Evolutionary conservation across 2,113 vertebrate genomes (phyloP).

Genomic region (Myrmecophaga tridactyla): DNA sequence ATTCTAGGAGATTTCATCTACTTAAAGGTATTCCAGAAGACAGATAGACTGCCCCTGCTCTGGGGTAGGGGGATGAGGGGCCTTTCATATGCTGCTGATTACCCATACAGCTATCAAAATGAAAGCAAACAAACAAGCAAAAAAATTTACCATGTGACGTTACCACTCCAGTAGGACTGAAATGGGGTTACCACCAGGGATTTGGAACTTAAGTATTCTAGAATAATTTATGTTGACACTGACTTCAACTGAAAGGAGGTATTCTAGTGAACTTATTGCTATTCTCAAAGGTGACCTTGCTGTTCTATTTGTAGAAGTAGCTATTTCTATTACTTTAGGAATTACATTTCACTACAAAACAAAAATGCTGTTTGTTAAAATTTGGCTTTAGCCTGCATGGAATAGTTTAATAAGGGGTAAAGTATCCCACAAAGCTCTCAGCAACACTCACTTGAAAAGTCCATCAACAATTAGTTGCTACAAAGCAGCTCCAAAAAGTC

Average conservation of each 20-base stretch:
- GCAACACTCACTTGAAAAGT: background rate
- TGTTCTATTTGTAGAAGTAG: background rate
- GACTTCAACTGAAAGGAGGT: background rate
- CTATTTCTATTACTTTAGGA: background rate
- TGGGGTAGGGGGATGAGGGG: no score
- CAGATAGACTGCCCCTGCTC: background rate
- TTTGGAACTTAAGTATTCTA: background rate
- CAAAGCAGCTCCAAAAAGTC: background rate
- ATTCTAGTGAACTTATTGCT: background rate
- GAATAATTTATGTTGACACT: background rate
- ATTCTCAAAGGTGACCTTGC: background rate
- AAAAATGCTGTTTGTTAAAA: background rate
- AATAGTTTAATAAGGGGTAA: background rate
- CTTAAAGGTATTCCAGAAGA: background rate
- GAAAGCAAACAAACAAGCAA: background rate
- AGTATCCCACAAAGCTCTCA: background rate
- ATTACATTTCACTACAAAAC: background rate
- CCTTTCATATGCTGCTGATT: background rate
- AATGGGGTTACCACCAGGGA: background rate
- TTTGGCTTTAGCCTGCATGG: background rate
- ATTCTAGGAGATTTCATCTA: background rate
- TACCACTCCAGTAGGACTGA: background rate
- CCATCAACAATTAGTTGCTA: background rate
- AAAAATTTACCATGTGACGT: background rate
- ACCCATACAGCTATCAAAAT: background rate